Evolutionary conservation across 2,797 vertebrate genomes (phyloP).

Genomic region (Eutrigla gurnardus): DNA sequence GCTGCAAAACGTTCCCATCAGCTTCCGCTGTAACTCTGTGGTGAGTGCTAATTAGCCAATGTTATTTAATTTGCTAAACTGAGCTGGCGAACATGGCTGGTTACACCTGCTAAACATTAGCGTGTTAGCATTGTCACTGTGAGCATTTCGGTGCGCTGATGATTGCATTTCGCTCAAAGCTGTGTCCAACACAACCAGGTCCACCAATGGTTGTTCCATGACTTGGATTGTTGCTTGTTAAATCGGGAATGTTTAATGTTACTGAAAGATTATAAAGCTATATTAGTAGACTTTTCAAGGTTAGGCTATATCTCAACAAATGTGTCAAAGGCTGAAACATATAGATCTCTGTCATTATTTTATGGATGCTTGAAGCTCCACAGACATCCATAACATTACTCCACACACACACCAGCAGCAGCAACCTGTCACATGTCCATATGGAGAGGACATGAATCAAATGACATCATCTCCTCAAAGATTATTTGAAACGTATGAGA

Average conservation of each 20-base stretch:
- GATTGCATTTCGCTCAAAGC: constrained; percentile 1
- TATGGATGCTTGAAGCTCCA: not conserved
- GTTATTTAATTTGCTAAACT: not conserved
- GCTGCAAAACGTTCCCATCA: not conserved
- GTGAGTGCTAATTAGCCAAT: not conserved
- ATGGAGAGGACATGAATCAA: not conserved
- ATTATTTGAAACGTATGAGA: constrained; percentile 18
- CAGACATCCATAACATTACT: not conserved
- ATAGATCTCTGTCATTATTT: not conserved
- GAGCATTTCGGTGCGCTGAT: not conserved
- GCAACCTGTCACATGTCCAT: not conserved
- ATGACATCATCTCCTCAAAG: not conserved
- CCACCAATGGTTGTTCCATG: not conserved
- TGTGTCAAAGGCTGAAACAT: not conserved
- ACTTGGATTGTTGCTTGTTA: not conserved
- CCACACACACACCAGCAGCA: not conserved
- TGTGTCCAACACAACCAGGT: not conserved
- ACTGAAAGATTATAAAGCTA: not conserved
- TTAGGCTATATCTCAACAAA: not conserved
- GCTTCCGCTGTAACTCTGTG: constrained; percentile 3
- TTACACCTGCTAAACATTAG: not conserved
- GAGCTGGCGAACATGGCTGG: constrained; percentile 1
- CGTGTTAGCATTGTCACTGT: not conserved
- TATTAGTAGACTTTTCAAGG: not conserved
- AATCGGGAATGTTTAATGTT: not conserved